Percentiles rank a stretch among this genome's conserved stretches.
These are phyloP conservation scores for Bombus ignitus DNA, from an alignment of 1,140 invertebrate genomes.

Conservation along the genomic window DNA sequence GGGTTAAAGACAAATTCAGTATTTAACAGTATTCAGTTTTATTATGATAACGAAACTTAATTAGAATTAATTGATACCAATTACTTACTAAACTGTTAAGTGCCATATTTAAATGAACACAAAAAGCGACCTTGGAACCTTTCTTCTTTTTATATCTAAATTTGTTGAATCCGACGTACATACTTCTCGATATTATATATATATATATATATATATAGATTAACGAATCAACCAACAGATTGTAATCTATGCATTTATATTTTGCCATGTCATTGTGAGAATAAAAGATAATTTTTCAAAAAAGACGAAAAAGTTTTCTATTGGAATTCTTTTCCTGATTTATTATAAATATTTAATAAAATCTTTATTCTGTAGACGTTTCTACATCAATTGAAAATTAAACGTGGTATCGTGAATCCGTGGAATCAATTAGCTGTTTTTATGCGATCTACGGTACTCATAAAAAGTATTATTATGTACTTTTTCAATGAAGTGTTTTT, in stretches of 20 bases:
- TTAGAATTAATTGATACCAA: background rate
- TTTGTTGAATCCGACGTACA: background rate
- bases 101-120: conserved; percentile 10
- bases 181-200: background rate
- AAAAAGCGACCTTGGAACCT: background rate
- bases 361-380: background rate
- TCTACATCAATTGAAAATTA: background rate
- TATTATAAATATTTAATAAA: background rate
- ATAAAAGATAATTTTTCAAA: background rate
- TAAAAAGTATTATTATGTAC: background rate
- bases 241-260: background rate
- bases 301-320: background rate
- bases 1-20: background rate
- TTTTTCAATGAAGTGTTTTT: background rate
- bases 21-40: background rate
- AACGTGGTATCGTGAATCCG: background rate
- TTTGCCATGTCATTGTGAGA: background rate
- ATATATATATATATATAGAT: background rate
- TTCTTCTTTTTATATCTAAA: background rate
- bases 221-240: background rate
- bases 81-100: background rate
- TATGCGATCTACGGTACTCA: background rate
- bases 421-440: background rate
- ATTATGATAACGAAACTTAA: background rate
- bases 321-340: background rate